phyloP scores from a whole-genome alignment of 37 sponge, comb jelly and placozoan genomes.

The Aplysina aerophoba region DNA sequence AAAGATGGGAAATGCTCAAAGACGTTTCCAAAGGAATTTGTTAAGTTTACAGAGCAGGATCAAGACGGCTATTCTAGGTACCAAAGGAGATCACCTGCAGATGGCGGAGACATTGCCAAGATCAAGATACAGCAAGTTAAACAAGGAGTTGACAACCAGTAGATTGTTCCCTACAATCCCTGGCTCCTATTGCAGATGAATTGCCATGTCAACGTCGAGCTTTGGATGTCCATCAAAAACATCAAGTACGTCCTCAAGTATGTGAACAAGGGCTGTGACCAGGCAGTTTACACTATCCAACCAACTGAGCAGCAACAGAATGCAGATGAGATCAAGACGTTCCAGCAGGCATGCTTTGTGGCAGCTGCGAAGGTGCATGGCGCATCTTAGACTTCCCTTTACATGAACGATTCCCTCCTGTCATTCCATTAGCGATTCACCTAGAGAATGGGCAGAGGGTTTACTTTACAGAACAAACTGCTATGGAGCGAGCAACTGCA shows the following conservation, averaged over 20 bases:
- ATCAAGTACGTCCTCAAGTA: slow-evolving; percentile 70
- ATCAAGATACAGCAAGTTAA: background rate
- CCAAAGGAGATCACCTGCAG: slow-evolving; percentile 36
- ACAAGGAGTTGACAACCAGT: slow-evolving; percentile 49
- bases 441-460: slow-evolving; percentile 49
- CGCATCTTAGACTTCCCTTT: slow-evolving; percentile 53
- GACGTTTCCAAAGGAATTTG: slow-evolving; percentile 49
- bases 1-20: slow-evolving; percentile 57
- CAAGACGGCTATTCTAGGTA: slow-evolving; percentile 60
- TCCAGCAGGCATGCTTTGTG: slow-evolving; percentile 38
- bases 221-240: slow-evolving; percentile 38
- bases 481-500: background rate
- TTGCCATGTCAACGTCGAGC: slow-evolving; percentile 57
- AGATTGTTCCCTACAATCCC: slow-evolving; percentile 62
- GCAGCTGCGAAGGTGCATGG: slow-evolving; percentile 53
- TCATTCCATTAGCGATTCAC: slow-evolving; percentile 52
- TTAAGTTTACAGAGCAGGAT: slow-evolving; percentile 15
- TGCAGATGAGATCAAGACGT: slow-evolving; percentile 47
- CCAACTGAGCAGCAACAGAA: background rate
- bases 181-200: slow-evolving; percentile 30
- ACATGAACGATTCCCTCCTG: slow-evolving; percentile 46
- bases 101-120: slow-evolving; percentile 36
- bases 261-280: slow-evolving; percentile 63
- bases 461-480: slow-evolving; percentile 46
- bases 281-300: slow-evolving; percentile 23